phyloP scores from a whole-genome alignment of 2,113 vertebrate genomes.

The Cariama cristata region DNA sequence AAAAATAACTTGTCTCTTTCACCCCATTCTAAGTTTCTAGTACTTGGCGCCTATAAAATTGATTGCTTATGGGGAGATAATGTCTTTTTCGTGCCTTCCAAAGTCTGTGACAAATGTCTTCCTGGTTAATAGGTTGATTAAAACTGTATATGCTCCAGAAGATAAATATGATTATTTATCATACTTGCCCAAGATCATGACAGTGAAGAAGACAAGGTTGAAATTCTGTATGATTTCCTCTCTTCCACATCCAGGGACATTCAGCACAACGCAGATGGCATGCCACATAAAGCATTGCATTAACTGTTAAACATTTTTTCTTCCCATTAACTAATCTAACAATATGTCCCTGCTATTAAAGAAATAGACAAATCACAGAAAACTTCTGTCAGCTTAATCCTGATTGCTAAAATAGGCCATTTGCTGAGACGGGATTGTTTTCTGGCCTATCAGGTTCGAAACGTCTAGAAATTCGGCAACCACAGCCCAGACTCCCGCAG shows the following conservation, averaged over 20 bases:
- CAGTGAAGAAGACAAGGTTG: constrained; percentile 65
- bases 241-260: constrained; percentile 49
- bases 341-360: constrained; percentile 66
- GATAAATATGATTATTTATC: constrained; percentile 73
- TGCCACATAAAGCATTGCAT: constrained; percentile 65
- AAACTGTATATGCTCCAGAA: constrained; percentile 69
- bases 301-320: constrained; percentile 72
- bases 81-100: constrained; percentile 65
- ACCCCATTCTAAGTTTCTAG: constrained; percentile 19
- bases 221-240: constrained; percentile 59
- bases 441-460: constrained; percentile 22
- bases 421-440: constrained; percentile 33
- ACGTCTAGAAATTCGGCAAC: background rate
- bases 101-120: constrained; percentile 73
- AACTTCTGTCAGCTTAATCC: constrained; percentile 61
- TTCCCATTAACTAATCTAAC: constrained; percentile 75
- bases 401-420: background rate
- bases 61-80: constrained; percentile 60
- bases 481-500: background rate
- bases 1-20: constrained; percentile 3
- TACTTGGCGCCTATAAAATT: constrained; percentile 61
- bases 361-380: constrained; percentile 57
- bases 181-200: constrained; percentile 61
- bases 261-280: constrained; percentile 67
- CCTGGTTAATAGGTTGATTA: constrained; percentile 73